These are phyloP conservation scores for Melanogrammus aeglefinus DNA, from an alignment of 2,797 vertebrate genomes.

Conservation along the genomic window DNA sequence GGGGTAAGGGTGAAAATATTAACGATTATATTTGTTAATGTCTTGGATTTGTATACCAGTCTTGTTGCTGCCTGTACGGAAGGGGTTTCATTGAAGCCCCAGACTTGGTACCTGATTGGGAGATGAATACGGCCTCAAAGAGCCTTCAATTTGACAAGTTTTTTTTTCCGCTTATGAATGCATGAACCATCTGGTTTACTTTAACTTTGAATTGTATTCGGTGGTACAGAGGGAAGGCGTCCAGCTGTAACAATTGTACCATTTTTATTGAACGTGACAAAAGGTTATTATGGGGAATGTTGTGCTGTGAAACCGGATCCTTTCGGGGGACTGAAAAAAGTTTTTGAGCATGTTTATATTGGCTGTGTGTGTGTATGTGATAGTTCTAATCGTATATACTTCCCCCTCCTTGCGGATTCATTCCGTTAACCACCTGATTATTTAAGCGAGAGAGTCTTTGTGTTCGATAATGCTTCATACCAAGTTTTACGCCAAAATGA, in stretches of 20 bases:
- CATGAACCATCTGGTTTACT: neutral
- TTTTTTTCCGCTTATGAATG: neutral
- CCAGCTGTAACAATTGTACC: neutral
- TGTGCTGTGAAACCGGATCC: slow-evolving; percentile 18
- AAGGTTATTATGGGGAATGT: slow-evolving; percentile 24
- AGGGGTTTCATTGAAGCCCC: neutral
- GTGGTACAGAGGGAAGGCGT: slow-evolving; percentile 2
- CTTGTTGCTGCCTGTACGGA: neutral
- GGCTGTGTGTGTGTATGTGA: slow-evolving; percentile 18
- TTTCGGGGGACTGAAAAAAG: slow-evolving; percentile 10
- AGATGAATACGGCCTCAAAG: neutral
- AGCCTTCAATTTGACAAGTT: neutral
- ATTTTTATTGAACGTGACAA: slow-evolving; percentile 6
- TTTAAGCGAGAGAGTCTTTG: slow-evolving; percentile 22
- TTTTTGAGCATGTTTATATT: slow-evolving; percentile 37
- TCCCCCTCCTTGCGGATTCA: slow-evolving; percentile 25
- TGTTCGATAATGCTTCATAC: neutral
- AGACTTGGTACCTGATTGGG: neutral
- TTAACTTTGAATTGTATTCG: neutral
- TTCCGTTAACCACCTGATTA: slow-evolving; percentile 31
- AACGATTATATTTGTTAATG: neutral
- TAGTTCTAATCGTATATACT: slow-evolving; percentile 9
- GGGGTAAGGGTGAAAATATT: neutral
- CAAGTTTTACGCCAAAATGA: neutral
- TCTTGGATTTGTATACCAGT: neutral